These are phyloP conservation scores for Myiozetetes cayanensis DNA, from an alignment of 2,113 vertebrate species.

Conservation along the genomic window DNA sequence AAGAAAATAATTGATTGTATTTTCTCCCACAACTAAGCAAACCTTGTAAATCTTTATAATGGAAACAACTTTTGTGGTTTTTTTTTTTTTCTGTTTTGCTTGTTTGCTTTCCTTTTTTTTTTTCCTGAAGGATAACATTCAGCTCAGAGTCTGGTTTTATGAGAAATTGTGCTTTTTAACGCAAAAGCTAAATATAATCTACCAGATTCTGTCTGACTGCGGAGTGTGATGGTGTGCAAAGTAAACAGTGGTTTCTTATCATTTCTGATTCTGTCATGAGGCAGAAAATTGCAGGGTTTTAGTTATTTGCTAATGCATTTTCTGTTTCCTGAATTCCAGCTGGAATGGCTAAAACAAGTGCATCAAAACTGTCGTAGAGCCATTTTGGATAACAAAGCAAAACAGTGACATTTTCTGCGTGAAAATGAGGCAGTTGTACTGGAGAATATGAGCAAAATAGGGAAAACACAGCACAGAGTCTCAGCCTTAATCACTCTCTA, in stretches of 20 bases:
- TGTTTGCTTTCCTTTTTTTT: background rate
- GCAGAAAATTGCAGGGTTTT: slow-evolving; percentile 5
- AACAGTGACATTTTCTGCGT: background rate
- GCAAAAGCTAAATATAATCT: background rate
- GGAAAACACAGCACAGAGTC: background rate
- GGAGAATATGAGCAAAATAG: background rate
- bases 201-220: background rate
- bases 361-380: background rate
- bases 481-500: background rate
- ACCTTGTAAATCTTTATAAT: background rate
- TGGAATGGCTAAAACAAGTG: background rate
- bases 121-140: background rate
- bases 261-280: background rate
- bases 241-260: background rate
- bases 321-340: background rate
- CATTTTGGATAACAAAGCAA: slow-evolving; percentile 15
- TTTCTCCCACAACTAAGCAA: background rate
- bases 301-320: background rate
- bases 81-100: background rate
- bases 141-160: background rate
- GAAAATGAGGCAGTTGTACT: background rate
- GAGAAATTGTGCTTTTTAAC: background rate
- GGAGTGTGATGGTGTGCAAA: background rate
- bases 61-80: accelerated
- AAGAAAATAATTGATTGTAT: background rate